These are phyloP conservation scores for Teleogryllus oceanicus DNA, from an alignment of 2,888 invertebrate species.

Conservation along the genomic window DNA sequence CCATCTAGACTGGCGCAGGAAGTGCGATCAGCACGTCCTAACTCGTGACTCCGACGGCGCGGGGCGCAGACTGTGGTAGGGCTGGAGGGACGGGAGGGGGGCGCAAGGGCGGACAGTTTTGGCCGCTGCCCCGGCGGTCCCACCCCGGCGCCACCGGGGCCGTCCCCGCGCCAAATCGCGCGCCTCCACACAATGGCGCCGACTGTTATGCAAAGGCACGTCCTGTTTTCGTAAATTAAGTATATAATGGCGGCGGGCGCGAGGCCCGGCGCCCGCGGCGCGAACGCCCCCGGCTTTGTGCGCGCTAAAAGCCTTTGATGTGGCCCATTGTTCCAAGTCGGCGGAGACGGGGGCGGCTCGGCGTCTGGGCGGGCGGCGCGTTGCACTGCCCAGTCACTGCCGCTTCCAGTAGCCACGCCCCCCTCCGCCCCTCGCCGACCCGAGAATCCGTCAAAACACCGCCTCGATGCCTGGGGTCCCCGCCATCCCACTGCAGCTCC, in stretches of 20 bases:
- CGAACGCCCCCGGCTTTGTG: not conserved
- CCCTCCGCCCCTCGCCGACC: conserved; percentile 7
- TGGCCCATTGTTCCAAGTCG: conserved; percentile 12
- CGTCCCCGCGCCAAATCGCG: not conserved
- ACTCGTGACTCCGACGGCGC: too few relatives aligned
- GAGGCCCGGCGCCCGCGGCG: not conserved
- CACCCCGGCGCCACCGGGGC: not conserved
- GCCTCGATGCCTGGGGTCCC: too few relatives aligned
- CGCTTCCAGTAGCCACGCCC: not conserved
- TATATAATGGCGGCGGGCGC: not conserved
- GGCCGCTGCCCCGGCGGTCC: not conserved
- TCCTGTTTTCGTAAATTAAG: conserved; percentile 18
- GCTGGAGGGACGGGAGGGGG: not conserved
- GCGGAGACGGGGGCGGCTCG: not conserved
- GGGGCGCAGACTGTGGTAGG: too few relatives aligned
- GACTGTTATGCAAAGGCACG: conserved; percentile 7
- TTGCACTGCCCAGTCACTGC: not conserved
- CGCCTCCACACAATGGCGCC: conserved; percentile 3
- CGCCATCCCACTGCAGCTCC: conserved; percentile 22
- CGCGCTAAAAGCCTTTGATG: conserved; percentile 8
- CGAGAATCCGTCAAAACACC: too few relatives aligned
- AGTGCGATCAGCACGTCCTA: too few relatives aligned
- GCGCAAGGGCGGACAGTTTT: not conserved
- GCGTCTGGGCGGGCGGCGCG: conserved; percentile 33
- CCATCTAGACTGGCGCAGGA: too few relatives aligned